phyloP scores from a whole-genome alignment of 1,140 invertebrate genomes.

The Ostrea denselamellosa region DNA sequence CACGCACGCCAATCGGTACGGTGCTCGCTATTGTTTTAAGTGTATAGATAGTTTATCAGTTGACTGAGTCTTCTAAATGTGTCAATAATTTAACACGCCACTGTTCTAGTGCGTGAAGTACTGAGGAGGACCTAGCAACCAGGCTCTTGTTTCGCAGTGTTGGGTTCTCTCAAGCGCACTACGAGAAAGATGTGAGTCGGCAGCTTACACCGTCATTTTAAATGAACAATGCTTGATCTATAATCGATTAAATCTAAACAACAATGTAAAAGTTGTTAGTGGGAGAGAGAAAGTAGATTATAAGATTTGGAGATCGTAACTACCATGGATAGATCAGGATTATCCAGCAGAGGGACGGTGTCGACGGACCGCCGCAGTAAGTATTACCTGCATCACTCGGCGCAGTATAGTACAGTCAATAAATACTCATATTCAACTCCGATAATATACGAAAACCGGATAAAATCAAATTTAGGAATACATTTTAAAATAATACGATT shows the following conservation, averaged over 20 bases:
- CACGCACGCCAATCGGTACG: neutral
- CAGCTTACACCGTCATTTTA: neutral
- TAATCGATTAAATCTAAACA: conserved; percentile 4
- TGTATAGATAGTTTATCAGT: conserved; percentile 23
- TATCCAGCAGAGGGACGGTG: conserved; percentile 6
- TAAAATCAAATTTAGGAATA: too few relatives aligned
- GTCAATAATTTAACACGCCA: conserved; percentile 5
- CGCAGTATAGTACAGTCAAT: neutral
- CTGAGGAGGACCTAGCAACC: conserved; percentile 20
- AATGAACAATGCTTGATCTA: conserved; percentile 16
- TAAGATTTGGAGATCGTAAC: neutral
- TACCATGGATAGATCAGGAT: conserved; percentile 19
- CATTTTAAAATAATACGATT: too few relatives aligned
- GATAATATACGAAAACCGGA: too few relatives aligned
- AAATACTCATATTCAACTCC: too few relatives aligned
- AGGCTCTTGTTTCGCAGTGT: neutral
- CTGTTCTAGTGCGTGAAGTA: neutral
- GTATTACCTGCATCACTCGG: neutral
- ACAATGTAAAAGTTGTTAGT: conserved; percentile 13
- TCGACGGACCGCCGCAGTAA: neutral
- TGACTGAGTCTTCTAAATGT: conserved; percentile 8
- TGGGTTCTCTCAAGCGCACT: neutral
- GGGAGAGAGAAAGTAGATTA: neutral
- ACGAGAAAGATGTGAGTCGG: neutral
- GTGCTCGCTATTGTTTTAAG: conserved; percentile 13